Evolutionary conservation across 2,888 invertebrate genomes (phyloP), one percentile per base, ranked within the genome.

Genomic region (Caenorhabditis plicata): DNA sequence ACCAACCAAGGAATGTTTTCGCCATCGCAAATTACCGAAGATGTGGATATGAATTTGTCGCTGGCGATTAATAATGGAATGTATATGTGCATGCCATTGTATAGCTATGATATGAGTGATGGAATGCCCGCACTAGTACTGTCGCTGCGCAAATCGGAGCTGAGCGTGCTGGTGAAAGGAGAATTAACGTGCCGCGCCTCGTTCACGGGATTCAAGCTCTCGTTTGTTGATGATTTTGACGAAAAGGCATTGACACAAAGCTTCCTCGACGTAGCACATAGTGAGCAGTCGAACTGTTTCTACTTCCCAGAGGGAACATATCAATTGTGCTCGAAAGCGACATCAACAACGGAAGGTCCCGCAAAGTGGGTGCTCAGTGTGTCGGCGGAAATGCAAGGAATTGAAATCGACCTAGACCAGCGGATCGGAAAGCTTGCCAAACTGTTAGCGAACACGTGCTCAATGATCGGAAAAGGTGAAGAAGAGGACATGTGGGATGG

Each of bases 251-350:
- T 74, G 13, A 71, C 72, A 3, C 72, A 74, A 26, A 57, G 61
- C 20, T 75, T 64, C 27, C 46, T 57, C 11, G 45, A 56, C 32
- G 51, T 58, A 9, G 41, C 60, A 2, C 73, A 71, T 48, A 73
- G 51, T 47, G 64, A 49, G 7, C 80, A 82, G 41, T 83, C 84
- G 74, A 85, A 85, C 75, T 82, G 82, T 51, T 95, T 96, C 83
- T 90, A 92, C 48, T 98, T 98, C n/a, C 95, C 94, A 9, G 93
- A 94, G 83, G 98, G 98, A 15, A 95, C 95, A 1, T 98, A 95
- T 81, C 94, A 96, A 85, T 92, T 98, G 4, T 93, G 92, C 84
- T 92, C 91, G 66, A 73, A 55, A 40, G 61, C 55, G 13, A 49
- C 49, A 32, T 36, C 41, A 5, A 35, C 56, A 9, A 51, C 49